Base-by-base conservation (phyloP, 2,888 invertebrate species). In the Dexiosoma caninum region DNA sequence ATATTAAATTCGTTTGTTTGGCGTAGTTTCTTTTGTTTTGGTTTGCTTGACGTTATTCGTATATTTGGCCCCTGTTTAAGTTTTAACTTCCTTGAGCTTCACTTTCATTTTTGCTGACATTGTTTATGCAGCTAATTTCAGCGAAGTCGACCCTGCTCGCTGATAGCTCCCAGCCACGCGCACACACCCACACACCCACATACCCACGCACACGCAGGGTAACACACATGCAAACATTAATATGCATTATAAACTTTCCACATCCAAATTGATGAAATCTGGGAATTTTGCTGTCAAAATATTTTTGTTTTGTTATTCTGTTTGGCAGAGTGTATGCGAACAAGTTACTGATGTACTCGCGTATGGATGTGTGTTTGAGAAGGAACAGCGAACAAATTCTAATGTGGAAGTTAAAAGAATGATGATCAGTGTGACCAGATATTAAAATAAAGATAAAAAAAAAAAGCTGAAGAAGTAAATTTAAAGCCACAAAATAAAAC, bases 31-130 rank as follows among this genome's bases (percentile, higher is more conserved):
- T n/a, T n/a, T n/a, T n/a, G n/a, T n/a, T n/a, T n/a, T n/a, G n/a
- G n/a, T n/a, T n/a, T n/a, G n/a, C n/a, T n/a, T n/a, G n/a, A n/a
- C n/a, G n/a, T n/a, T n/a, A n/a, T n/a, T n/a, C n/a, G n/a, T n/a
- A n/a, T n/a, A n/a, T n/a, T 75, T 55, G 59, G 66, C 69, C 62
- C 3, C 64, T 40, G 70, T 77, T 81, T 66, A 72, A 51, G 35
- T 19, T 74, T 62, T 62, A 75, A 78, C 42, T 55, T 62, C 60
- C 67, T 71, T 71, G 35, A 75, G 70, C 62, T 71, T 66, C 78
- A 81, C 78, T 75, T 78, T 81, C 81, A 46, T 23, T 78, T 75
- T 71, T 78, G 78, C 71, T 78, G 78, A 78, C 67, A 67, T 75
- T 78, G 70, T 78, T 75, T 70, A 59, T 75, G 27, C 60, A 64